A percentile compares a stretch with the other conserved stretches of the same genome.
Evolutionary conservation across 1,140 invertebrate species (phyloP).

Genomic region (Melanaphis sacchari): DNA sequence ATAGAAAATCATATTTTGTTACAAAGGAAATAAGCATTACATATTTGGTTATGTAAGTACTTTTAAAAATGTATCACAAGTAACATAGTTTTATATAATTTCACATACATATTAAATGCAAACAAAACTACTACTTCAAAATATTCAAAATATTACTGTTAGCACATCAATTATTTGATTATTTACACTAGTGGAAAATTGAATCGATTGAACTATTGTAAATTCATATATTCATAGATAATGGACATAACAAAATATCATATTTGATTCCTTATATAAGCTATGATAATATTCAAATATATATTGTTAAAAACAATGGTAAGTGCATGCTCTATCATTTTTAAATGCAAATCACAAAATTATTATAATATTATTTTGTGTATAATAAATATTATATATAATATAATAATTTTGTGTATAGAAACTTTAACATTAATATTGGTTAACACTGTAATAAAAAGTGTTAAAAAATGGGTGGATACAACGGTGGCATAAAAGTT

Average conservation of each 20-base stretch:
- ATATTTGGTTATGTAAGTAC: background rate
- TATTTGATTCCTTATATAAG: background rate
- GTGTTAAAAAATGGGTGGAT: background rate
- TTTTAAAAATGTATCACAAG: background rate
- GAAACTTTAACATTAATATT: background rate
- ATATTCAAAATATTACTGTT: background rate
- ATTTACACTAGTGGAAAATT: conserved; percentile 15
- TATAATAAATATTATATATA: background rate
- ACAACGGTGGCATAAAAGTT: background rate
- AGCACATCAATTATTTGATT: background rate
- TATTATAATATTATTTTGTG: background rate
- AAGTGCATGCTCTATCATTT: background rate
- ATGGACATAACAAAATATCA: background rate
- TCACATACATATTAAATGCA: background rate
- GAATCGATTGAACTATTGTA: background rate
- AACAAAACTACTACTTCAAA: background rate
- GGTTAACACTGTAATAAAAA: background rate
- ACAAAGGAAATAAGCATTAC: background rate
- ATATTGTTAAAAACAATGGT: background rate
- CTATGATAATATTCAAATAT: background rate
- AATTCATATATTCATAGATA: background rate
- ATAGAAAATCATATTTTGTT: background rate
- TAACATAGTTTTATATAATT: background rate
- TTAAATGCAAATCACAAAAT: background rate
- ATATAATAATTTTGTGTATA: too few relatives aligned